Base-by-base conservation (phyloP, 2,113 vertebrate species). In the Panurus biarmicus region DNA sequence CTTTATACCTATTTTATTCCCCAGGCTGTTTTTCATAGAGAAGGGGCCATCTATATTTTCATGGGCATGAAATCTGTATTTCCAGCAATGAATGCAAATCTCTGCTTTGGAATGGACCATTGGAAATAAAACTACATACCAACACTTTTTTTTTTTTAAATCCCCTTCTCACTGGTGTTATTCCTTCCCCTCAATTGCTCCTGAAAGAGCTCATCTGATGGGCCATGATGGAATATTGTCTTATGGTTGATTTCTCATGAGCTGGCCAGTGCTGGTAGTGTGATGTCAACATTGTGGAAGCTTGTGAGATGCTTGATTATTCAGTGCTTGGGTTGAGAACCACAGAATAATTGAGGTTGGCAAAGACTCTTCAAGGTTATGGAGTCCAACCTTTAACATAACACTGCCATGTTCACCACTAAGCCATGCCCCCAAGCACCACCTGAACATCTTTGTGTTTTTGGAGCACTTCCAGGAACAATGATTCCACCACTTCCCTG, bases 1-100 rank as follows among this genome's bases (percentile, higher is more conserved):
- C 69, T 95, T 74, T 95, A 72, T 90, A 74, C 56, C 53, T 36
- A 3, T 92, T 94, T 95, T 90, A 92, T 76, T 67, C 48, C 42
- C 56, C 11, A 56, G 44, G 56, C 38, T 93, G 54, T 76, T 82
- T 92, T 90, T 61, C 22, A 9, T 17, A 33, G 38, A 35, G 72
- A 69, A 64, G 67, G n/a, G 65, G 42, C 77, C 84, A 91, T 94
- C 67, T 91, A 64, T 21, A 2, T 64, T 75, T 92, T 84, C 61
- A 15, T 8, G 64, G 85, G 64, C 14, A 12, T 57, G 42, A 8
- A 20, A 28, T 73, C 47, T 90, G 7, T 51, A 10, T 57, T 58
- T 58, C 42, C 50, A 80, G 50, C 20, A 58, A 15, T 62, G 54
- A 79, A 73, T 6, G 11, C 0, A 29, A 47, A 89, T n/a, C 35